A percentile compares a stretch with the other conserved stretches of the same genome.
phyloP scores from a whole-genome alignment of 2,888 invertebrate species.

The Acrobasis repandana region DNA sequence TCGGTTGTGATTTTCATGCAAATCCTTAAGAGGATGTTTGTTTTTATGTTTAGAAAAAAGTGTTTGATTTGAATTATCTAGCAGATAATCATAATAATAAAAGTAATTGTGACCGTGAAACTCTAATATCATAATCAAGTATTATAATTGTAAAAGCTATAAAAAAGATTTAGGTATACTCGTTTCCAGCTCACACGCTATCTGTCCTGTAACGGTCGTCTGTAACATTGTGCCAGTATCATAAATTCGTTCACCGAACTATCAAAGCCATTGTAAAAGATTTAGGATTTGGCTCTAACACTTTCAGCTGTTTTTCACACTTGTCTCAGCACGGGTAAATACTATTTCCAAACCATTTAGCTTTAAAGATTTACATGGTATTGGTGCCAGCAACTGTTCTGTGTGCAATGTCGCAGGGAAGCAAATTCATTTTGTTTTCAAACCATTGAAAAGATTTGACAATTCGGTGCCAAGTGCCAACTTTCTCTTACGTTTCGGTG shows the following conservation, averaged over 20 bases:
- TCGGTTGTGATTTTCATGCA: too few species aligned
- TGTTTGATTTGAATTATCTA: too few species aligned
- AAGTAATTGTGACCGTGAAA: too few species aligned
- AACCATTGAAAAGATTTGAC: background rate
- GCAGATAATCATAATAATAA: too few species aligned
- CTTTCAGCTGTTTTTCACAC: background rate
- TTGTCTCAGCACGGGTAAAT: background rate
- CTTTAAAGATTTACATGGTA: background rate
- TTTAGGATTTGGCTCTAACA: background rate
- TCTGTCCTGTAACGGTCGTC: too few species aligned
- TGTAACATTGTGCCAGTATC: background rate
- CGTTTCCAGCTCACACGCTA: too few species aligned
- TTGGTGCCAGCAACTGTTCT: conserved; percentile 5
- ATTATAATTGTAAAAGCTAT: too few species aligned
- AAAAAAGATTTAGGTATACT: too few species aligned
- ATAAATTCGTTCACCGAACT: background rate
- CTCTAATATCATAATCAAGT: too few species aligned
- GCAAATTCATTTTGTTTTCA: conserved; percentile 7
- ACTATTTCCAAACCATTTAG: background rate
- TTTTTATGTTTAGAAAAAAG: too few species aligned
- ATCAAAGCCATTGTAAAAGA: background rate
- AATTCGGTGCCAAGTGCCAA: background rate
- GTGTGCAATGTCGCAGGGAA: background rate
- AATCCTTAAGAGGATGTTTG: too few species aligned
- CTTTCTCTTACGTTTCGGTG: conserved; percentile 41